phyloP scores from a whole-genome alignment of 2,888 invertebrate species.

The Eupithecia tripunctaria region DNA sequence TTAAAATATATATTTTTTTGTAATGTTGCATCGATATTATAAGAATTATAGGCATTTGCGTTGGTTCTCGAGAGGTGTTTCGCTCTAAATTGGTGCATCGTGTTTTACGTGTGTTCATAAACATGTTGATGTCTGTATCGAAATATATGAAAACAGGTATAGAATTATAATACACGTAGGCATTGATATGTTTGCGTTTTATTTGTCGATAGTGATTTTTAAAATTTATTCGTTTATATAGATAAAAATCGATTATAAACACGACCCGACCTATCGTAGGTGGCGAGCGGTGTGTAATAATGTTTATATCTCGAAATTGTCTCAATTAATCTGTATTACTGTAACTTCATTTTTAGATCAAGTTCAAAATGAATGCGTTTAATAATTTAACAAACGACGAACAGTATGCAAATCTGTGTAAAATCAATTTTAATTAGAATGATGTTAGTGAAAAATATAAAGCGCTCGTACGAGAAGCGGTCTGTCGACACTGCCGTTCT shows the following conservation, averaged over 20 bases:
- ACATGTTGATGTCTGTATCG: background rate
- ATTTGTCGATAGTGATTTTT: background rate
- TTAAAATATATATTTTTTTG: background rate
- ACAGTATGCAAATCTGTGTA: slow-evolving; percentile 25
- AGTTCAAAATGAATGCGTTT: slow-evolving; percentile 12
- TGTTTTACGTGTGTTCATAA: background rate
- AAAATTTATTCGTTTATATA: background rate
- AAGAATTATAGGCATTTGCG: no score
- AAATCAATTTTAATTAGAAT: slow-evolving; percentile 69
- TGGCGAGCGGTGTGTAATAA: background rate
- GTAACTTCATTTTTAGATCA: background rate
- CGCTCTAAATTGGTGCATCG: background rate
- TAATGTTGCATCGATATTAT: background rate
- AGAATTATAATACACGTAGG: background rate
- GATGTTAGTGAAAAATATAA: slow-evolving; percentile 35
- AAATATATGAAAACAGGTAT: background rate
- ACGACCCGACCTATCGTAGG: background rate
- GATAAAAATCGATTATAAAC: background rate
- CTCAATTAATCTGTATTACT: no score
- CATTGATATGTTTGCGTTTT: slow-evolving; percentile 1
- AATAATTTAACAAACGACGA: slow-evolving; percentile 10
- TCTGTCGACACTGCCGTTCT: slow-evolving; percentile 22
- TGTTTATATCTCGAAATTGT: background rate
- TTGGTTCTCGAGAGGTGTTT: background rate
- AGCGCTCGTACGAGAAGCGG: slow-evolving; percentile 32